phyloP scores from a whole-genome alignment of 2,113 vertebrate genomes.

The Apteryx mantelli region DNA sequence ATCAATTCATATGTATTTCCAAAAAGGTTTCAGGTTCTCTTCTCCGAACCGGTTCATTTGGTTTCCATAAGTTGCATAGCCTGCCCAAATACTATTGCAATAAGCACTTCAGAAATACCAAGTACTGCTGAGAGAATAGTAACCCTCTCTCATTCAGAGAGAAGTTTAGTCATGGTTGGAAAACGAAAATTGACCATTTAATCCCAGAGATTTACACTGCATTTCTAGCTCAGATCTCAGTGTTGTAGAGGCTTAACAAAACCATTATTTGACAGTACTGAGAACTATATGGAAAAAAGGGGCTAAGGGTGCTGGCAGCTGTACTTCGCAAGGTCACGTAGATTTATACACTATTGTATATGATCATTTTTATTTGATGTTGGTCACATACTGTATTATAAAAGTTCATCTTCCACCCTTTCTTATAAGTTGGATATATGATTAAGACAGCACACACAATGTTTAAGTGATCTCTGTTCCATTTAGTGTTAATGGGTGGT shows the following conservation, averaged over 20 bases:
- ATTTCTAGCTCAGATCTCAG: conserved; percentile 61
- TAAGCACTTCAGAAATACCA: conserved; percentile 4
- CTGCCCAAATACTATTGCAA: neutral
- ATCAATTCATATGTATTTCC: neutral
- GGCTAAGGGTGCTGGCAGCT: conserved; percentile 52
- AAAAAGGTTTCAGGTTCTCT: neutral
- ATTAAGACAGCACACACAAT: neutral
- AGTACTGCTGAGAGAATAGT: neutral
- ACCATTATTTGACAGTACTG: neutral
- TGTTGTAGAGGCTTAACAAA: conserved; percentile 17
- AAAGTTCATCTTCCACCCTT: neutral
- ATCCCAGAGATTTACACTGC: conserved; percentile 65
- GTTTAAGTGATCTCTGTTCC: neutral
- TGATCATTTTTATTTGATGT: neutral
- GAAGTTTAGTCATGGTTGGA: conserved; percentile 61
- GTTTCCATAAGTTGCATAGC: neutral
- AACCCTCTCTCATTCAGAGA: conserved; percentile 34
- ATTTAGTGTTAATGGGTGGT: neutral
- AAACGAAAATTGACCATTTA: conserved; percentile 67
- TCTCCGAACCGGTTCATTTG: neutral
- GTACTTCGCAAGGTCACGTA: neutral
- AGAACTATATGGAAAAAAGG: neutral
- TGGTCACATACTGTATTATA: fast-evolving
- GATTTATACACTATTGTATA: neutral
- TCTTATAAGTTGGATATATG: neutral